Evolutionary conservation across 2,888 invertebrate species (phyloP).

Genomic region (Orthonevra nobilis): DNA sequence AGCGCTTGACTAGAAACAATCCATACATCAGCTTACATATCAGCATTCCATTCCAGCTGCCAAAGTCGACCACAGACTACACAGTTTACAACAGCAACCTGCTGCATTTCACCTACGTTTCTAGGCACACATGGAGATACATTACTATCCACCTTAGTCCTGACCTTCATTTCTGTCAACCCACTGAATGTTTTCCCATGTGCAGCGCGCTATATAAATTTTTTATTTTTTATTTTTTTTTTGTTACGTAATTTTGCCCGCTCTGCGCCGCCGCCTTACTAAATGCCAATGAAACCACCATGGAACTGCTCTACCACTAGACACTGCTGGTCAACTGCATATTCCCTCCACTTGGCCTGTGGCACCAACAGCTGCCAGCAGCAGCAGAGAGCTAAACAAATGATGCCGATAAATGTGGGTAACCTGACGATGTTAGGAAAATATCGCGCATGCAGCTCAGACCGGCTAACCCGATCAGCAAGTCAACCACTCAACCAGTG

Average conservation of each 20-base stretch:
- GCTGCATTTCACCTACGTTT: slow-evolving; percentile 8
- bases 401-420: slow-evolving; percentile 48
- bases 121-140: slow-evolving; percentile 32
- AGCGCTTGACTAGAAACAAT: slow-evolving; percentile 62
- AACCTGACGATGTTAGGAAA: slow-evolving; percentile 43
- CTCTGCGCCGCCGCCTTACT: slow-evolving; percentile 38
- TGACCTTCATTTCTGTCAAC: slow-evolving; percentile 71
- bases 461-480: slow-evolving; percentile 39
- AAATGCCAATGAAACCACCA: slow-evolving; percentile 48
- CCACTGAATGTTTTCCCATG: slow-evolving; percentile 69
- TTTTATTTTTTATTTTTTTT: neutral
- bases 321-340: slow-evolving; percentile 17
- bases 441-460: slow-evolving; percentile 53
- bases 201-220: slow-evolving; percentile 41
- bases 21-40: slow-evolving; percentile 67
- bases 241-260: slow-evolving; percentile 66
- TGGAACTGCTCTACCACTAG: slow-evolving; percentile 17
- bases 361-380: too few relatives aligned
- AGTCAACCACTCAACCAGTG: slow-evolving; percentile 6
- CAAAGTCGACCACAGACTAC: slow-evolving; percentile 13
- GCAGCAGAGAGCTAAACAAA: slow-evolving; percentile 45
- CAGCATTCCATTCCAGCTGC: slow-evolving; percentile 67
- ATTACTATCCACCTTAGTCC: slow-evolving; percentile 68
- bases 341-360: neutral
- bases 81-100: slow-evolving; percentile 32